Conservation (phyloP, 92 coral and sea anemone species). For the Phenganax marumi region DNA sequence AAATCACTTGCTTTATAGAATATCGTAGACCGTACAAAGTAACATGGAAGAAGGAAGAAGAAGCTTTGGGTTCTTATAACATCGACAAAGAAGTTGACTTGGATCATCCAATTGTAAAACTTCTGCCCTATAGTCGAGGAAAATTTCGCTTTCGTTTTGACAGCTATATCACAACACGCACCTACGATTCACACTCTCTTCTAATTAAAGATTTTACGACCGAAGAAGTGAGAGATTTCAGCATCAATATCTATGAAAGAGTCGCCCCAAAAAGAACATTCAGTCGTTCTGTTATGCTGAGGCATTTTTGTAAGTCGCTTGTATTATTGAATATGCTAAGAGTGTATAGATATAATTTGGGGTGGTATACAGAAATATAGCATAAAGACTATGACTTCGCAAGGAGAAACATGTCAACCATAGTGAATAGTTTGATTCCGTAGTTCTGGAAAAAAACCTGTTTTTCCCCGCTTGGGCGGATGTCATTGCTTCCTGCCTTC, state of each 20-base stretch:
- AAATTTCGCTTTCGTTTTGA: conserved; percentile 20
- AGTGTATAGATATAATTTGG: no score
- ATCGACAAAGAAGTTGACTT: neutral
- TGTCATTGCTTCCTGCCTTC: no score
- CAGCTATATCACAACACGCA: neutral
- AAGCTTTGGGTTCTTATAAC: neutral
- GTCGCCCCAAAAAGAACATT: neutral
- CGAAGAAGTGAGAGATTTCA: conserved; percentile 58
- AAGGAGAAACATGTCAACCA: no score
- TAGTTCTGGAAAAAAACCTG: no score
- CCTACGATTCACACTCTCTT: conserved; percentile 27
- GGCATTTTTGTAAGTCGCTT: conserved; percentile 22
- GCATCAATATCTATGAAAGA: conserved; percentile 29
- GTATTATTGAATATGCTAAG: no score
- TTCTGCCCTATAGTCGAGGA: neutral
- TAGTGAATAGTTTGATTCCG: no score
- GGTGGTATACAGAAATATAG: no score
- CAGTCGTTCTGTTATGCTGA: neutral
- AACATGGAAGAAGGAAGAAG: neutral
- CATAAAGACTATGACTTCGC: no score
- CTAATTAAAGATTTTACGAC: conserved; percentile 2
- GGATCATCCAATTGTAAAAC: neutral
- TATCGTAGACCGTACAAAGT: neutral
- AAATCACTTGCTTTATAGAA: neutral
- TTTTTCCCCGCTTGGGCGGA: no score